These are phyloP conservation scores for Scleropages formosus DNA, from an alignment of 2,797 vertebrate genomes.

Conservation along the genomic window DNA sequence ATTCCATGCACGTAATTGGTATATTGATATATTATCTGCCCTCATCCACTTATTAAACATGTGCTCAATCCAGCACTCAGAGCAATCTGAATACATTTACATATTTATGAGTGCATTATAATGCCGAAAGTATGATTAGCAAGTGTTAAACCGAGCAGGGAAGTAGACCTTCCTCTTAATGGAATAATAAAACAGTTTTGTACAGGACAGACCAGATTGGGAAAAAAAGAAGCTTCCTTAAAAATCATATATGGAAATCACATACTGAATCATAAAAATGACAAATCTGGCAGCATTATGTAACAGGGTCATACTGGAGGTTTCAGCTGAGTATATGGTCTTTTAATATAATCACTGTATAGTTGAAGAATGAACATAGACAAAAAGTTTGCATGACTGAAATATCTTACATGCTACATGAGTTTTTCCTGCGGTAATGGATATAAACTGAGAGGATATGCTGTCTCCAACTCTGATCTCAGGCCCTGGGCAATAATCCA, in stretches of 20 bases:
- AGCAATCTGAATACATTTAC: background rate
- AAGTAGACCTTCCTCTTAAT: slow-evolving; percentile 6
- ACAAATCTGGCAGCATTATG: background rate
- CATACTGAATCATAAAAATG: background rate
- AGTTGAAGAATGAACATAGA: too few relatives aligned
- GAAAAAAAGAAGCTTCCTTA: background rate
- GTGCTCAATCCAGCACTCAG: background rate
- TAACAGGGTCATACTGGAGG: background rate
- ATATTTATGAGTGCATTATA: slow-evolving; percentile 19
- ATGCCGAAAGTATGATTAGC: background rate
- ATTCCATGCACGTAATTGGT: background rate
- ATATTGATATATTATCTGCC: background rate
- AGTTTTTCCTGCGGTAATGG: too few relatives aligned
- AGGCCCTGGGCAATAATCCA: too few relatives aligned
- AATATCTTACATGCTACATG: too few relatives aligned
- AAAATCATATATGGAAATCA: background rate
- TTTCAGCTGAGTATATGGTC: too few relatives aligned
- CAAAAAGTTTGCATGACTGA: too few relatives aligned
- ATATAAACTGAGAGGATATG: too few relatives aligned
- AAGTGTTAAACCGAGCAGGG: slow-evolving; percentile 1
- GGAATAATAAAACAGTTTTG: slow-evolving; percentile 17
- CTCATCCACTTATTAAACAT: slow-evolving; percentile 4
- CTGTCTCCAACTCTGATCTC: too few relatives aligned
- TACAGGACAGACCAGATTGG: background rate
- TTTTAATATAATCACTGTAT: background rate